Evolutionary conservation across 2,113 vertebrate genomes (phyloP).

Genomic region (Onychostruthus taczanowskii): DNA sequence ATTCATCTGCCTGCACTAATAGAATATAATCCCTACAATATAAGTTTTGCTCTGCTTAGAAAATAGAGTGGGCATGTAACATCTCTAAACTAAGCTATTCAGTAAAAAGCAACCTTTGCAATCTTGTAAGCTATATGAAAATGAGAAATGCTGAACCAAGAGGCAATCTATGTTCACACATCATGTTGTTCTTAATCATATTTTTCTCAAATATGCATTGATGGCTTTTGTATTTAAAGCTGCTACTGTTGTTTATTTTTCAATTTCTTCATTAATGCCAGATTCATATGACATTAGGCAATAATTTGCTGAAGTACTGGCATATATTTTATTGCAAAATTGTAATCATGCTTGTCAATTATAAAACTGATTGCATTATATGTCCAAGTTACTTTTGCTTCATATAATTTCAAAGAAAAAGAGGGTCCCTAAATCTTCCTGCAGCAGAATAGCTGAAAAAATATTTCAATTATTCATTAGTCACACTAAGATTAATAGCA

Average conservation of each 20-base stretch:
- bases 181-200: slow-evolving; percentile 15
- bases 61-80: neutral
- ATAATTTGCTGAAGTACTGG: slow-evolving; percentile 13
- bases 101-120: neutral
- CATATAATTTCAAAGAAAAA: slow-evolving; percentile 31
- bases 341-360: slow-evolving; percentile 44
- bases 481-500: neutral
- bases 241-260: slow-evolving; percentile 54
- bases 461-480: slow-evolving; percentile 41
- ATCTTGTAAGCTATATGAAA: neutral
- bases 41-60: slow-evolving; percentile 20
- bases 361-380: slow-evolving; percentile 49
- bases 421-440: neutral
- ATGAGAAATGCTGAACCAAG: slow-evolving; percentile 26
- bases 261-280: slow-evolving; percentile 58
- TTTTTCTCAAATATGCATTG: slow-evolving; percentile 46
- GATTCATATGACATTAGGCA: neutral
- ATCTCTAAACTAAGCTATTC: neutral
- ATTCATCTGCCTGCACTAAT: slow-evolving; percentile 37
- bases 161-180: slow-evolving; percentile 12
- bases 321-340: slow-evolving; percentile 44
- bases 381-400: slow-evolving; percentile 45
- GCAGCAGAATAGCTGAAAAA: neutral
- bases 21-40: slow-evolving; percentile 46
- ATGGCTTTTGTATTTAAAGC: slow-evolving; percentile 30